Evolutionary conservation across 1,140 invertebrate genomes (phyloP), one percentile per base, ranked within the genome.

Genomic region (Caenorhabditis inopinata): DNA sequence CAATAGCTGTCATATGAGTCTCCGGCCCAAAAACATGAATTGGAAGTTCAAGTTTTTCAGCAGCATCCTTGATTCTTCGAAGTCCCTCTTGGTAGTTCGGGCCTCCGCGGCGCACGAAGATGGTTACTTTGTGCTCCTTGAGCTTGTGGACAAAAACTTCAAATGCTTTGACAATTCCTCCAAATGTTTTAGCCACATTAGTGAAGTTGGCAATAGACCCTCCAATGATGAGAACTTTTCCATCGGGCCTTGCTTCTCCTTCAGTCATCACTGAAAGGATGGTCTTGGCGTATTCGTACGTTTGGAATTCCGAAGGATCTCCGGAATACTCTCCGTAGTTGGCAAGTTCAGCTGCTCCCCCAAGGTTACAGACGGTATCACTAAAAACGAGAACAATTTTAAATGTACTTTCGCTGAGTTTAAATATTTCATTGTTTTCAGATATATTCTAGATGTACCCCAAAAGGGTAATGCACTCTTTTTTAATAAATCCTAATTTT

Each of bases 281-380:
- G 0, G 97, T 99, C 89, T 98, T 98, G 0, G 97, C 97, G 89
- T 99, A 99, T 90, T 99, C 97, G 82, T 97, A 98, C 0, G 97
- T 99, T 90, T 99, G 97, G 84, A 95, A 93, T 90, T 99, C 97
- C 38, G 94, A 97, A 5, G 97, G 97, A 2, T 97, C 97, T 1
- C 96, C 97, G 58, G 95, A 97, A 90, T 99, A 99, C 91, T 99
- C 97, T 25, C 97, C 97, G 89, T 99, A 99, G 89, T 99, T 99
- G 51, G 97, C 96, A 74, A 99, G 90, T 89, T 99, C 96, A 0
- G 89, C 89, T 4, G 96, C 93, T 1, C 94, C 96, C 4, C 96
- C 97, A 51, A 98, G 90, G 88, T 98, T 96, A 90, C 97, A 99
- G 85, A 99, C 96, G 0, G 97, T 99, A 89, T 99, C 97, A n/a